These are phyloP conservation scores for Saccostrea glomerata DNA, from an alignment of 1,140 invertebrate species.

Conservation along the genomic window DNA sequence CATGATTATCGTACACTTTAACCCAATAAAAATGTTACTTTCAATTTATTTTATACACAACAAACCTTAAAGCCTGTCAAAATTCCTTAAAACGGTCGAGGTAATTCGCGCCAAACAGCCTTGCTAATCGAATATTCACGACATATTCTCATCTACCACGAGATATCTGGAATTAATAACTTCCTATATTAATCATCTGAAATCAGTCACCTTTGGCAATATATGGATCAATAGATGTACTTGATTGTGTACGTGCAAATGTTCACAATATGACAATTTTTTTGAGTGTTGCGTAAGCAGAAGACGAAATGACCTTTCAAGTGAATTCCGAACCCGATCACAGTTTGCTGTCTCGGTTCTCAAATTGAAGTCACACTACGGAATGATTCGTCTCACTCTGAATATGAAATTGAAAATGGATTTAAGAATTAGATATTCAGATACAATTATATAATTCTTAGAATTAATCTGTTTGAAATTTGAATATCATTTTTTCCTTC, in stretches of 20 bases:
- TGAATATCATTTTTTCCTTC: too few relatives aligned
- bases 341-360: background rate
- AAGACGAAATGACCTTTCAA: background rate
- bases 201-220: background rate
- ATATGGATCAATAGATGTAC: too few relatives aligned
- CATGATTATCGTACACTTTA: too few relatives aligned
- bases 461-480: too few relatives aligned
- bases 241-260: background rate
- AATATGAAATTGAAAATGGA: too few relatives aligned
- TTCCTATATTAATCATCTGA: background rate
- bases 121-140: background rate
- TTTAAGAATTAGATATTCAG: too few relatives aligned
- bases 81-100: background rate
- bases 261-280: background rate
- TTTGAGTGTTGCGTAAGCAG: constrained; percentile 14
- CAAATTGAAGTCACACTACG: background rate
- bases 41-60: too few relatives aligned
- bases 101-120: background rate
- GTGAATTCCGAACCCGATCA: constrained; percentile 6
- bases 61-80: background rate
- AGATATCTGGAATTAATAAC: background rate
- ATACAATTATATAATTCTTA: too few relatives aligned
- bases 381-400: too few relatives aligned
- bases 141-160: too few relatives aligned
- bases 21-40: too few relatives aligned